phyloP scores from a whole-genome alignment of 2,888 invertebrate species.

The Thelaira solivaga region DNA sequence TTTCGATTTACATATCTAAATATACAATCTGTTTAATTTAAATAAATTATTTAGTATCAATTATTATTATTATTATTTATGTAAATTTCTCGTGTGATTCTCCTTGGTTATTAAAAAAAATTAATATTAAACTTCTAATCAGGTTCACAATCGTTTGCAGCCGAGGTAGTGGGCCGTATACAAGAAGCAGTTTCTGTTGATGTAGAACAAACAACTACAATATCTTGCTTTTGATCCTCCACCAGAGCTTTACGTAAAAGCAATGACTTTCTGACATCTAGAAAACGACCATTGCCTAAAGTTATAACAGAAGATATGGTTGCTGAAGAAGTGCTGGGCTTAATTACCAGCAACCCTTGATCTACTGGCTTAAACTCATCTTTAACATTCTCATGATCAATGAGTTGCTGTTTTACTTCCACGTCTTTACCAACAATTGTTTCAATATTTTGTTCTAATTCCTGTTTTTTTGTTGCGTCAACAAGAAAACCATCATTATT shows the following conservation, averaged over 20 bases:
- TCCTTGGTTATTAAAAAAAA: constrained; percentile 31
- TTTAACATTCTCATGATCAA: neutral
- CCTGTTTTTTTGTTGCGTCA: constrained; percentile 22
- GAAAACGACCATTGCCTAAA: constrained; percentile 56
- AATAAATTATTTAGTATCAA: constrained; percentile 54
- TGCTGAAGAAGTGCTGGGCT: constrained; percentile 41
- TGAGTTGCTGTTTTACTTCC: constrained; percentile 2
- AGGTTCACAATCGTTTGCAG: constrained; percentile 64
- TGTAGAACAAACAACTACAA: constrained; percentile 46
- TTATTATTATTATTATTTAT: constrained; percentile 40
- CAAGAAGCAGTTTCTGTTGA: constrained; percentile 43
- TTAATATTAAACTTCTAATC: constrained; percentile 60
- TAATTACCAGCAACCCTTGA: constrained; percentile 26
- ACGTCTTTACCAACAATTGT: constrained; percentile 5
- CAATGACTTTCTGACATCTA: constrained; percentile 59
- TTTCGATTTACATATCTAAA: constrained; percentile 5
- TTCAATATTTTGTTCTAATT: constrained; percentile 23
- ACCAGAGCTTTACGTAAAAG: constrained; percentile 60
- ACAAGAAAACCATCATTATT: constrained; percentile 26
- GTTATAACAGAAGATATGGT: constrained; percentile 54
- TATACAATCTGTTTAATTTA: constrained; percentile 31
- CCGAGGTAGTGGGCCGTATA: constrained; percentile 62
- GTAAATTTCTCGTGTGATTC: constrained; percentile 53
- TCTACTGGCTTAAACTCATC: neutral
- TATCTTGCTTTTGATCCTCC: constrained; percentile 51